Percentiles rank a stretch among this genome's conserved stretches.
Evolutionary conservation across 2,888 invertebrate genomes (phyloP).

Genomic region (Leucozona laternaria): DNA sequence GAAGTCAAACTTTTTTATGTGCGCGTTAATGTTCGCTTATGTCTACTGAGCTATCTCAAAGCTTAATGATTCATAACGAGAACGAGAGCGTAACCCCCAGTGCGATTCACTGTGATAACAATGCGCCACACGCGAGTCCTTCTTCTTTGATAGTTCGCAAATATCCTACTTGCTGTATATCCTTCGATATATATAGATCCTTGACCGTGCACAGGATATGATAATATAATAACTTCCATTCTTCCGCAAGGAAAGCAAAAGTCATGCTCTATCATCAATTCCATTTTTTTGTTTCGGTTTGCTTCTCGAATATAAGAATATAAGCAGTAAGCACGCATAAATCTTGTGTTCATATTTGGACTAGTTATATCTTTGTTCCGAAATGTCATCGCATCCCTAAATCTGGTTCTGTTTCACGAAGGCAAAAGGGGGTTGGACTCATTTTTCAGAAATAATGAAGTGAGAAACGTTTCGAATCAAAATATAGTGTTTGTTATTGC

Average conservation of each 20-base stretch:
- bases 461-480: constrained; percentile 75
- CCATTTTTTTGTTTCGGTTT: constrained; percentile 20
- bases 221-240: constrained; percentile 74
- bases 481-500: constrained; percentile 60
- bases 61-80: constrained; percentile 73
- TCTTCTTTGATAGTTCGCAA: constrained; percentile 32
- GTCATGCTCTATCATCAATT: constrained; percentile 68
- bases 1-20: constrained; percentile 53
- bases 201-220: constrained; percentile 75
- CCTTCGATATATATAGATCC: constrained; percentile 47
- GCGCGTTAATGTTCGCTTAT: constrained; percentile 39
- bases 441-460: constrained; percentile 71
- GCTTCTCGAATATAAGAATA: constrained; percentile 34
- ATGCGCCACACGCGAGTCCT: constrained; percentile 68
- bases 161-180: constrained; percentile 21
- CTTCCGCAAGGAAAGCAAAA: constrained; percentile 64
- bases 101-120: constrained; percentile 47
- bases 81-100: constrained; percentile 69
- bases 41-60: constrained; percentile 53
- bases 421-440: constrained; percentile 33
- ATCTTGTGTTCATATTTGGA: constrained; percentile 65
- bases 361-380: constrained; percentile 63
- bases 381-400: constrained; percentile 65
- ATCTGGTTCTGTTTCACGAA: constrained; percentile 15
- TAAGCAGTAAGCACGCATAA: constrained; percentile 59